Percentiles rank a stretch among this genome's conserved stretches.
phyloP scores from a whole-genome alignment of 1,140 invertebrate genomes.

The Brachionus manjavacas region DNA sequence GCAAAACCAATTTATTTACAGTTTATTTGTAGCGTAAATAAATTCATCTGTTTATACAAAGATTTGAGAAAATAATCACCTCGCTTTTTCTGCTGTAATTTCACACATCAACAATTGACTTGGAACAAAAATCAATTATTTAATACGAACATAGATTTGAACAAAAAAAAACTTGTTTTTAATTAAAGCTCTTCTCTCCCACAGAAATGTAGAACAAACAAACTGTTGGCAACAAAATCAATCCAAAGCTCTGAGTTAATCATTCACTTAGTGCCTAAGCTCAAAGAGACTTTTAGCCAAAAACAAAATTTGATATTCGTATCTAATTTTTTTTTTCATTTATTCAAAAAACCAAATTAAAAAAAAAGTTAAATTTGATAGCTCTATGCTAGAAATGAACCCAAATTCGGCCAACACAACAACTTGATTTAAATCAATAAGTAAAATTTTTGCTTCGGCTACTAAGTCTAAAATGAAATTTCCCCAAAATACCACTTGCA shows the following conservation, averaged over 20 bases:
- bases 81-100: neutral
- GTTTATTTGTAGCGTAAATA: too few species aligned
- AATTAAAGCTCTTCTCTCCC: neutral
- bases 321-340: neutral
- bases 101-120: neutral
- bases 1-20: too few species aligned
- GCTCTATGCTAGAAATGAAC: neutral
- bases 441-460: neutral
- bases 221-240: neutral
- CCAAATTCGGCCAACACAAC: too few species aligned
- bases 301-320: neutral
- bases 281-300: too few species aligned
- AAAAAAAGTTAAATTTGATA: too few species aligned
- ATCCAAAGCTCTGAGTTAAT: neutral
- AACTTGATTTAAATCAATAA: neutral
- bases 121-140: neutral
- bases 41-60: too few species aligned
- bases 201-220: neutral
- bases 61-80: too few species aligned
- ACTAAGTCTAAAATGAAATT: neutral
- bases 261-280: too few species aligned
- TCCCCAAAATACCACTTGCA: neutral
- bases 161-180: neutral
- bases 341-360: too few species aligned
- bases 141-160: too few species aligned